Conservation (phyloP, 2,888 invertebrate species). For the Drosophila peninsularis region DNA sequence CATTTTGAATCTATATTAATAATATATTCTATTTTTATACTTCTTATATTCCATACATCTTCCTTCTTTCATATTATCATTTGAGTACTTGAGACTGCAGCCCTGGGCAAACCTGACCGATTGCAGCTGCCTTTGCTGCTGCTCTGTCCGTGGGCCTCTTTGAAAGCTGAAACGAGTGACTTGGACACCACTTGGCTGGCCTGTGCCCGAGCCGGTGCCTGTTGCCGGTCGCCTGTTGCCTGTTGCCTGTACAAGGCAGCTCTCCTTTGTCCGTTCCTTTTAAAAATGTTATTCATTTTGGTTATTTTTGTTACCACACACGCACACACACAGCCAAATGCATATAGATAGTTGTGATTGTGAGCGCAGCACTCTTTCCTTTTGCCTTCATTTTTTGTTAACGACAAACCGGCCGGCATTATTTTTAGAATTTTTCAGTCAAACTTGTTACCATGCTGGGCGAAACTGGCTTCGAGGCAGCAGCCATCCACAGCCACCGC, state of each 20-base stretch:
- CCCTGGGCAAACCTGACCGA: constrained; percentile 54
- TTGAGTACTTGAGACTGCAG: constrained; percentile 5
- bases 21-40: background rate
- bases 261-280: constrained; percentile 62
- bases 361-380: constrained; percentile 58
- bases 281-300: constrained; percentile 70
- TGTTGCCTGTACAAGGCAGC: constrained; percentile 35
- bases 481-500: background rate
- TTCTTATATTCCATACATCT: no score
- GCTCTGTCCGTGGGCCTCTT: constrained; percentile 50
- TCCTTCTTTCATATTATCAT: no score
- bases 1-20: no score
- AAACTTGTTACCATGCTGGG: constrained; percentile 83
- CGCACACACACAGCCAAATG: constrained; percentile 27
- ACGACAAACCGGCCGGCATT: constrained; percentile 81
- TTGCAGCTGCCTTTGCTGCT: constrained; percentile 74
- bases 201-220: constrained; percentile 29
- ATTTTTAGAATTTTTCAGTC: constrained; percentile 82
- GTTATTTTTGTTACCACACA: constrained; percentile 62
- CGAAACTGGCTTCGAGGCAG: constrained; percentile 69
- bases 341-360: constrained; percentile 50
- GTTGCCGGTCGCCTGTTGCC: constrained; percentile 26
- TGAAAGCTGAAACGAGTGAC: constrained; percentile 68
- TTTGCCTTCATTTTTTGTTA: constrained; percentile 46
- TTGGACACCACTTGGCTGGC: constrained; percentile 62